Evolutionary conservation across 1,140 invertebrate species (phyloP), one percentile per base, ranked within the genome.

Genomic region (Colletes latitarsis): DNA sequence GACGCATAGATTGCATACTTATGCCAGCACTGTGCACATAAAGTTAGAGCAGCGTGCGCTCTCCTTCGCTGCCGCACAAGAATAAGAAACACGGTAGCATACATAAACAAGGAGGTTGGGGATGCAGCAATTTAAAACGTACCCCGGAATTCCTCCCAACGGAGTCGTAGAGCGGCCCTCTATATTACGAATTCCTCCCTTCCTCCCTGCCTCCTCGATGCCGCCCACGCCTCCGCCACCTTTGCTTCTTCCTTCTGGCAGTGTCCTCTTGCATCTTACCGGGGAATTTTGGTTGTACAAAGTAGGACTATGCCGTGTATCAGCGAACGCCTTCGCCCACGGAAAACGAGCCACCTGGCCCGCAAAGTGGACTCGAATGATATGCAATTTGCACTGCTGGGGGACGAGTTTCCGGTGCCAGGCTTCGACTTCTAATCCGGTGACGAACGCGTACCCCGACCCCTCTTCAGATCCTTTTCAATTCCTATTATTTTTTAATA

Each of bases 121-220:
- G 92, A 93, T 93, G 93, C 92, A 92, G 93, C 93, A 93, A 93
- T 93, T 93, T 93, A 93, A 93, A 93, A 93, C 93, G 92, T 93
- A 93, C 90, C 92, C 93, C 91, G 92, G 93, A 93, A 93, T 93
- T 93, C 92, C 92, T 93, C 93, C 93, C 93, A 93, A 66, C 88
- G 92, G 93, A 87, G 92, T 91, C 91, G 92, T 93, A 93, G 90
- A 92, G 88, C 91, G 89, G 92, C 92, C 91, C 92, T 93, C 92
- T 90, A 86, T 91, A 93, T 93, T 93, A 93, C 92, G 89, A 93
- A 93, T 93, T 93, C 91, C 87, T 90, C 89, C 90, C 88, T 86
- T 81, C 82, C 74, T 58, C 62, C 60, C 49, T 58, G 17, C 30
- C 39, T 6, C 41, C 55, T 4, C 57, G 52, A 15, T 15, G 6